Evolutionary conservation across 2,113 vertebrate species (phyloP).

Genomic region (Chauna torquata): DNA sequence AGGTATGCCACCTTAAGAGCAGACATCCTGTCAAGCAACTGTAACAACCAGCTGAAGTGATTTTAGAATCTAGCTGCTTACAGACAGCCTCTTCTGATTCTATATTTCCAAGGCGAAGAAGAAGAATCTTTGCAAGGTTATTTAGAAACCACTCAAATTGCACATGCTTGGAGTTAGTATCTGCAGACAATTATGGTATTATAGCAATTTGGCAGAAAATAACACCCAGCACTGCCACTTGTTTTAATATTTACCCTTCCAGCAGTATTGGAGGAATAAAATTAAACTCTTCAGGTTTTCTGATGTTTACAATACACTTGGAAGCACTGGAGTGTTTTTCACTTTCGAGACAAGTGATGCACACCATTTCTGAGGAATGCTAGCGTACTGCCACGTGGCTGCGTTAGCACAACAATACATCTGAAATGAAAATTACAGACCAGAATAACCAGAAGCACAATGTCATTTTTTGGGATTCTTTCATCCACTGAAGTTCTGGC

Average conservation of each 20-base stretch:
- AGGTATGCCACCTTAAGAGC: background rate
- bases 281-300: constrained; percentile 1
- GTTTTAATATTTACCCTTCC: constrained; percentile 31
- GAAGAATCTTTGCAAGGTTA: background rate
- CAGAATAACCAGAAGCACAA: background rate
- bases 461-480: background rate
- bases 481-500: background rate
- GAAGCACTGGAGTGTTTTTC: background rate
- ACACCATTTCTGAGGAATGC: background rate
- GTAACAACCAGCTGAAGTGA: background rate
- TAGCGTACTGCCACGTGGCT: background rate
- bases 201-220: background rate
- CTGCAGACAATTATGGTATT: background rate
- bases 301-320: constrained; percentile 5
- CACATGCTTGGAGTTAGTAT: background rate
- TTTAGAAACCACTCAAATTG: background rate
- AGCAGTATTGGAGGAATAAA: background rate
- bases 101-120: background rate
- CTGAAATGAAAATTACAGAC: background rate
- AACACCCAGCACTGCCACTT: background rate
- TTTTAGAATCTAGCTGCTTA: background rate
- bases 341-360: background rate
- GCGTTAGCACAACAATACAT: background rate
- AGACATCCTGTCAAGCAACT: background rate
- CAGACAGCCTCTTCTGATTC: background rate